phyloP scores from a whole-genome alignment of 2,888 invertebrate species.

The Apocheima hispidaria region DNA sequence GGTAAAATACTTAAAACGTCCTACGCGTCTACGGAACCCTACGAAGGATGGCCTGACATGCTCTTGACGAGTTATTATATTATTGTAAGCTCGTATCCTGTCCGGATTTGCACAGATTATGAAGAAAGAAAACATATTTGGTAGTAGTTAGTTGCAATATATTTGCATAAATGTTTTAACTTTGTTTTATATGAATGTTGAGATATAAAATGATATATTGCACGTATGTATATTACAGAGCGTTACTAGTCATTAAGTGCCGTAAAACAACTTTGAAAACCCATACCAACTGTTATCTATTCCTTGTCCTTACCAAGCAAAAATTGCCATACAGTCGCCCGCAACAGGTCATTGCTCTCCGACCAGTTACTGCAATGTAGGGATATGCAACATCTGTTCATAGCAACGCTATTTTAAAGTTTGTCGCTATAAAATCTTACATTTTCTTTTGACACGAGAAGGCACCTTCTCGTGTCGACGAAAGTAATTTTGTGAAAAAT shows the following conservation, averaged over 20 bases:
- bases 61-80: too few relatives aligned
- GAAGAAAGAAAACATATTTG: too few relatives aligned
- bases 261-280: neutral
- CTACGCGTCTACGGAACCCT: too few relatives aligned
- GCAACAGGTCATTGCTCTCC: slow-evolving; percentile 21
- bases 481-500: too few relatives aligned
- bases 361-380: slow-evolving; percentile 21
- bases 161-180: neutral
- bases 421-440: neutral
- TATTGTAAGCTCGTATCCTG: too few relatives aligned
- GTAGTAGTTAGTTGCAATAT: too few relatives aligned
- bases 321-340: slow-evolving; percentile 4
- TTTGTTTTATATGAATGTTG: slow-evolving; percentile 1
- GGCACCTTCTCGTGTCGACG: too few relatives aligned
- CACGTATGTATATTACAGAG: neutral
- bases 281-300: too few relatives aligned
- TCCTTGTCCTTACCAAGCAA: too few relatives aligned
- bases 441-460: neutral
- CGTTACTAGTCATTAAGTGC: neutral
- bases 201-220: neutral
- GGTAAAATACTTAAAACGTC: too few relatives aligned
- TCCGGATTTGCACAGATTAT: too few relatives aligned
- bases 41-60: too few relatives aligned
- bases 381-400: slow-evolving; percentile 26
- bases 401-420: neutral